These are phyloP conservation scores for Drosophila pachea DNA, from an alignment of 1,140 invertebrate genomes.

Conservation along the genomic window DNA sequence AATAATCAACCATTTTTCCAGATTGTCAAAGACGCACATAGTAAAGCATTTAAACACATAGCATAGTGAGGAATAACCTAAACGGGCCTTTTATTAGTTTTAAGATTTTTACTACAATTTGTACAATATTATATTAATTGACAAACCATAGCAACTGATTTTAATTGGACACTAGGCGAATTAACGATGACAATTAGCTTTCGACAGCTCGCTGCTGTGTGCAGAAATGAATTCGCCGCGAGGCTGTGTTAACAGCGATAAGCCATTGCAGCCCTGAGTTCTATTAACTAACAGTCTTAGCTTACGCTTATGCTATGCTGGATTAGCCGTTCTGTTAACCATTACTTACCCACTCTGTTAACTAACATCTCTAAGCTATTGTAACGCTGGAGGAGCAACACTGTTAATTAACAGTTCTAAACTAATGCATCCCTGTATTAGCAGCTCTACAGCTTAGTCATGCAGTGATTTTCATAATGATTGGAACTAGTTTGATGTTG, in stretches of 20 bases:
- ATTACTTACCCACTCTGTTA: too few relatives aligned
- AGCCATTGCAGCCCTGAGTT: too few relatives aligned
- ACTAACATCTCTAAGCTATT: too few relatives aligned
- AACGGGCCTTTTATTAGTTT: constrained; percentile 19
- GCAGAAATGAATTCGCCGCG: background rate
- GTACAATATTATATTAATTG: constrained; percentile 25
- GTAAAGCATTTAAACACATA: constrained; percentile 54
- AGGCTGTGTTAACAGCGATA: background rate
- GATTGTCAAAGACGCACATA: constrained; percentile 47
- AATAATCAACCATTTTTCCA: background rate
- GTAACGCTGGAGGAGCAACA: too few relatives aligned
- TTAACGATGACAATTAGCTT: background rate
- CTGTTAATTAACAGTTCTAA: background rate
- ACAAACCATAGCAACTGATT: background rate
- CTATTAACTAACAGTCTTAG: too few relatives aligned
- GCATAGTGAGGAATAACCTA: constrained; percentile 2
- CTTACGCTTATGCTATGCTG: too few relatives aligned
- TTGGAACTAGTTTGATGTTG: background rate
- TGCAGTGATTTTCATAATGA: background rate
- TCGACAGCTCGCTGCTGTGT: background rate
- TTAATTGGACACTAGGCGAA: background rate
- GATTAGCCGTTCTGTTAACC: too few relatives aligned
- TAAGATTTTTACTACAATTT: constrained; percentile 27
- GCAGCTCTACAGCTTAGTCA: constrained; percentile 11
- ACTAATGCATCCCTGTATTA: background rate